Evolutionary conservation across 2,797 vertebrate genomes (phyloP), one percentile per base, ranked within the genome.

Genomic region (Dromococcyx pavoninus): DNA sequence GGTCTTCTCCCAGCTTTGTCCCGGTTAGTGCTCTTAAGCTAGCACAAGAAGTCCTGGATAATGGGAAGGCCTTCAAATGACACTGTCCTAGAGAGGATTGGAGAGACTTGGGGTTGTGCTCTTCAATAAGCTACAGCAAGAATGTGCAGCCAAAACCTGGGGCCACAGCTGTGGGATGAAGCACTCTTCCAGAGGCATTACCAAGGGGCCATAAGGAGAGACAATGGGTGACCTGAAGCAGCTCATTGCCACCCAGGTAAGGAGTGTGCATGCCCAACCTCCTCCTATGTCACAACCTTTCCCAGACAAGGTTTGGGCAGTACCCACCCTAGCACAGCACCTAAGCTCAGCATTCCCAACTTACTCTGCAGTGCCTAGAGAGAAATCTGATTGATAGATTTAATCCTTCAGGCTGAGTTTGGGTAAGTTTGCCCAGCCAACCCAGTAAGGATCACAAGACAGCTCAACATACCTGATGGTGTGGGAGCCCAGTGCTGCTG

Each of bases 381-480:
- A 65, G 18, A 81, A 54, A 61, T 32, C 35, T 2, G 5, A 56
- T n/a, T n/a, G n/a, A n/a, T 58, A 61, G 21, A 56, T 66, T 56
- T 44, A 81, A 51, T 5, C 3, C 15, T 57, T 77, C 16, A 32
- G 65, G n/a, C 17, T 67, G 44, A 82, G 5, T 51, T 61, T 39
- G 11, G 10, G 1, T 17, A 46, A n/a, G 21, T 65, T 74, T 35
- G 12, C 17, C 62, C 72, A 78, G 28, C 10, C 56, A 73, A 51
- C 13, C 35, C 12, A 10, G 28, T 23, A 56, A 70, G 0, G 2
- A 65, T 22, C 15, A 44, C 5, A 27, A 48, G 7, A 60, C 23
- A 86, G 18, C 18, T 32, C 0, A 1, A 41, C 0, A 2, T 62
- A 56, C 30, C 27, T 57, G 70, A 15, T 4, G 24, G 30, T 3